Base-by-base conservation (phyloP, 2,113 vertebrate species). In the Tragelaphus strepsiceros region DNA sequence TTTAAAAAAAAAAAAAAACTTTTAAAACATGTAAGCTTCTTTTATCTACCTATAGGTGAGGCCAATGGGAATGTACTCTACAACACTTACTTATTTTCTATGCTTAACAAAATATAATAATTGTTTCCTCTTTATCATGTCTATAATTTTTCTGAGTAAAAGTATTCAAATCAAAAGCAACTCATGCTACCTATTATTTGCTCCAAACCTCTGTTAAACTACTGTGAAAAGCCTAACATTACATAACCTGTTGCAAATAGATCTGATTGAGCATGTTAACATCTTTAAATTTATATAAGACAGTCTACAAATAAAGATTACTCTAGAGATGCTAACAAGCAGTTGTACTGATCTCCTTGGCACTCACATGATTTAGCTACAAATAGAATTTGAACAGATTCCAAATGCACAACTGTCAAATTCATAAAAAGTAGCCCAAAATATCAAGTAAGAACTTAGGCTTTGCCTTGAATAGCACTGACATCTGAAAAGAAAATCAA, bases 331-430 rank as follows among this genome's bases (percentile, higher is more conserved):
- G 39, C 88, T 61, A 92, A 95, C 94, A 92, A 96, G 67, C 95
- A 98, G 94, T 94, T 97, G 88, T 95, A 74, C 88, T 93, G 81
- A 95, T 94, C 56, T 85, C 85, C 58, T 95, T 92, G 88, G 77
- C 87, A 92, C 94, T 98, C 90, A 92, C 64, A 74, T 97, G 94
- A 91, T 96, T 96, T 58, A 92, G 59, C 94, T 92, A 78, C 90
- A 96, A 95, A 96, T 97, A 97, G 97, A 93, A 97, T 96, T 91
- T 98, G 92, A 94, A 95, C 32, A 64, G 51, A 96, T 96, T 96
- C 95, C 90, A 97, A 97, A 97, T 78, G 59, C 46, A 96, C 95
- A 95, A 93, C 94, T 98, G 95, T 97, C 88, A 96, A 83, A 93
- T 96, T 98, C 94, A 87, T 94, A 94, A 95, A 90, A 97, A 94